Conservation (phyloP, 2,888 invertebrate species). For the Teleogryllus oceanicus region DNA sequence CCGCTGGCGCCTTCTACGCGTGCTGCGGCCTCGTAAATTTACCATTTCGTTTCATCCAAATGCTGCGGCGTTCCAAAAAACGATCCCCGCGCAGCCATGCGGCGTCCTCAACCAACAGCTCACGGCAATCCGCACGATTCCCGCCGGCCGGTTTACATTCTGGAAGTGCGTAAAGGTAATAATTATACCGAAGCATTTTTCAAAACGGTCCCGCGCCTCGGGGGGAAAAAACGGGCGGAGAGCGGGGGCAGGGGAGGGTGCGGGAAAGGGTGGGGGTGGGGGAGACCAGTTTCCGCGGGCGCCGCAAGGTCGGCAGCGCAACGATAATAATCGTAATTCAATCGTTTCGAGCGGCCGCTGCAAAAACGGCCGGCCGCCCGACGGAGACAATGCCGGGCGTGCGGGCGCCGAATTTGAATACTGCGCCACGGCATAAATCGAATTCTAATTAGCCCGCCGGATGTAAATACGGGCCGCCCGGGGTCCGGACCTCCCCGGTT, state of each 20-base stretch:
- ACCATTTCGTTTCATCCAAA: neutral
- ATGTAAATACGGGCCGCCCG: neutral
- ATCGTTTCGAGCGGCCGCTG: neutral
- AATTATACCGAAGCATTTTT: neutral
- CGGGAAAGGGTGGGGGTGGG: neutral
- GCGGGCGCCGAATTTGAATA: neutral
- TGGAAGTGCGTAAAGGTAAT: slow-evolving; percentile 7
- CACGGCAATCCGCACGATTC: neutral
- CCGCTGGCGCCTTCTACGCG: neutral
- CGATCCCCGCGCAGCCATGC: neutral
- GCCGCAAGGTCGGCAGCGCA: neutral
- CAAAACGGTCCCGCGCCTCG: neutral
- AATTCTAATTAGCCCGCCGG: neutral
- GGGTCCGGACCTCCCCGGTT: neutral
- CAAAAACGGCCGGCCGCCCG: too few relatives aligned
- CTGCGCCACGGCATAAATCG: neutral
- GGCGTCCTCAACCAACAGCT: neutral
- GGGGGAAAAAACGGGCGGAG: neutral
- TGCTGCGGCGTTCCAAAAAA: neutral
- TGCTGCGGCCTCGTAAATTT: slow-evolving; percentile 18
- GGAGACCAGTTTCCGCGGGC: neutral
- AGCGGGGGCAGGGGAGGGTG: neutral
- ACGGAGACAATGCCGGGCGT: too few relatives aligned
- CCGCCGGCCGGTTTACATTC: neutral
- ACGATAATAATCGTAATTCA: slow-evolving; percentile 1